Evolutionary conservation across 2,797 vertebrate genomes (phyloP).

Genomic region (Margarornis squamiger): DNA sequence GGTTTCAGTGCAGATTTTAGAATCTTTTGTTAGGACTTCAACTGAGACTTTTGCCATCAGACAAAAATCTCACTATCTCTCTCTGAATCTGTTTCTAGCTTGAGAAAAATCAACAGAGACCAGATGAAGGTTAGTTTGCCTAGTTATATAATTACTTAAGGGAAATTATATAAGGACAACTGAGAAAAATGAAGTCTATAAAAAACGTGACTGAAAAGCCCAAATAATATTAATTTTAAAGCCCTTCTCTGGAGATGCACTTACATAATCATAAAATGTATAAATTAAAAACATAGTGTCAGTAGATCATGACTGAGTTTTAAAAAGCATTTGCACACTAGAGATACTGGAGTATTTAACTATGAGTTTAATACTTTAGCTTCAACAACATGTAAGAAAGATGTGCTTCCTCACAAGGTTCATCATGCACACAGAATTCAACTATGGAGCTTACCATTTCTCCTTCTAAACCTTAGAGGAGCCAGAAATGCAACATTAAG

Average conservation of each 20-base stretch:
- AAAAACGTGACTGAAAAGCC: slow-evolving; percentile 2
- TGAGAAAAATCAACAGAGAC: slow-evolving; percentile 48
- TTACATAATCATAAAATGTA: background rate
- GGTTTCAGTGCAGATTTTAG: slow-evolving; percentile 16
- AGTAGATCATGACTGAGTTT: background rate
- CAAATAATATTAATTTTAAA: background rate
- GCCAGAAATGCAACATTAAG: background rate
- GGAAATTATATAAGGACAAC: slow-evolving; percentile 47
- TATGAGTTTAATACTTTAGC: background rate
- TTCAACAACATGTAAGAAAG: background rate
- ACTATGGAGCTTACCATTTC: background rate
- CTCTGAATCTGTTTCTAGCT: slow-evolving; percentile 25
- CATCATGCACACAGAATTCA: background rate
- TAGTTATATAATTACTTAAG: slow-evolving; percentile 66
- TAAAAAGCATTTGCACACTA: background rate
- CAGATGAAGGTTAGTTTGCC: slow-evolving; percentile 42
- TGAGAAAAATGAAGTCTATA: background rate
- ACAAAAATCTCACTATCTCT: slow-evolving; percentile 42
- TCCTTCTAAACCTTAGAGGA: background rate
- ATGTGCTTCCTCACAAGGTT: background rate
- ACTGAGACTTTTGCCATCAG: slow-evolving; percentile 12
- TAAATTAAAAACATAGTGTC: background rate
- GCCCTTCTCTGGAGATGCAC: background rate
- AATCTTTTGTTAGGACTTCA: slow-evolving; percentile 51
- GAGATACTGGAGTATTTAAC: background rate